Base-by-base conservation (phyloP, 2,888 invertebrate species). In the Tridacna gigas region DNA sequence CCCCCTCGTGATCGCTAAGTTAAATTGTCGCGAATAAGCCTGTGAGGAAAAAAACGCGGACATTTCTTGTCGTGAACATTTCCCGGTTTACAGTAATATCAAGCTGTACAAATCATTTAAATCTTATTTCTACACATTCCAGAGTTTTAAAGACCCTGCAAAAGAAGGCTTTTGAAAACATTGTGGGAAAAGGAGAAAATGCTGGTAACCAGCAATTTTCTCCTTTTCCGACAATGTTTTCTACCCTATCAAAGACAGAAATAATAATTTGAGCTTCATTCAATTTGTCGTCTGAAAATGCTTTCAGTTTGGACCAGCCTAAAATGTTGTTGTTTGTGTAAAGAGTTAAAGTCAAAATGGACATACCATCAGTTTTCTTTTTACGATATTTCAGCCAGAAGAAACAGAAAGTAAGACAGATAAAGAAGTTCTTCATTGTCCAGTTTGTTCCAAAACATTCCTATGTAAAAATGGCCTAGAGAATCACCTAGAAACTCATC, bases 401-500 rank as follows among this genome's bases (percentile, higher is more conserved):
- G 80, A 83, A 56, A 37, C 20, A 15, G 63, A 47, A 7, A 18
- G 65, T 11, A 81, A 51, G 18, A 22, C 51, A 37, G 88, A 88
- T n/a, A 89, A 86, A 63, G 89, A 90, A 7, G 83, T 86, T 51
- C 88, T 91, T 48, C 93, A 95, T 73, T 97, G 97, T 90, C 96
- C 96, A 0, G 96, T 96, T 0, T 97, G 97, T 92, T 96, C 96
- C 45, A 95, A 96, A 56, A 96, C 96, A 81, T 97, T 97, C 90
- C 95, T 95, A 0, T 96, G 96, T 18, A 95, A 96, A 88, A 95
- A 95, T 15, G 95, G 96, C 0, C 94, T 97, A 47, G 96, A 97
- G 86, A 95, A 95, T 2, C 97, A 97, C 92, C 94, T 97, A 90
- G 96, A 97, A 91, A 96, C 96, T 82, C 97, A 97, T 94, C 96